Evolutionary conservation across 1,140 invertebrate species (phyloP).

Genomic region (Pachyrhynchus sulphureomaculatus): DNA sequence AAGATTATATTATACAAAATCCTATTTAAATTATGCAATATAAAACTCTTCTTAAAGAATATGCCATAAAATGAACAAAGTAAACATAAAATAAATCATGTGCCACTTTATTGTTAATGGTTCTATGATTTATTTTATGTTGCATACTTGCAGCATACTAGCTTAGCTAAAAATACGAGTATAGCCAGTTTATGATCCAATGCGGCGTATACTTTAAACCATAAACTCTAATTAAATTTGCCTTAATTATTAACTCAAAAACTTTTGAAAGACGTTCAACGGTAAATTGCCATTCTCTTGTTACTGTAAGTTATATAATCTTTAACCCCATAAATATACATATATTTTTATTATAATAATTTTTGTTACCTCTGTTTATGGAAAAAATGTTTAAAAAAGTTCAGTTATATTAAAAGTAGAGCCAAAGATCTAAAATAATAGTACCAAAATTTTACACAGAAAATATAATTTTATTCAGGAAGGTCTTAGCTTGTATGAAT

Average conservation of each 20-base stretch:
- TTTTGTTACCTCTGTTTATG: too few relatives aligned
- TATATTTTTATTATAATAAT: too few relatives aligned
- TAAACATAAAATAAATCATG: conserved; percentile 37
- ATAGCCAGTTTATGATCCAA: conserved; percentile 8
- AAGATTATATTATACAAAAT: too few relatives aligned
- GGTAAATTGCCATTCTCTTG: too few relatives aligned
- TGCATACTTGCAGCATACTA: conserved; percentile 11
- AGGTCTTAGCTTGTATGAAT: too few relatives aligned
- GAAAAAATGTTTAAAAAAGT: too few relatives aligned
- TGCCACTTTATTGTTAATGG: conserved; percentile 31
- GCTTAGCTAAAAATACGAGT: conserved; percentile 14
- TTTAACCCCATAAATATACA: too few relatives aligned
- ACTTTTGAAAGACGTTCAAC: neutral
- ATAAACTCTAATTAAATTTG: conserved; percentile 12
- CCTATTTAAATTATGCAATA: conserved; percentile 15
- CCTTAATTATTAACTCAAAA: conserved; percentile 12
- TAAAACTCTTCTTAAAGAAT: conserved; percentile 13
- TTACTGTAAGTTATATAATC: too few relatives aligned
- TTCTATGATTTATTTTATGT: conserved; percentile 34
- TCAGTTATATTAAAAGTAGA: too few relatives aligned
- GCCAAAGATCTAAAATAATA: too few relatives aligned
- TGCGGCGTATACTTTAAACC: conserved; percentile 1
- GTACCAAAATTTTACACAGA: too few relatives aligned
- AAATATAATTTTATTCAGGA: too few relatives aligned
- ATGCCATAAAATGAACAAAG: conserved; percentile 17